Percentiles rank a stretch among this genome's conserved stretches.
Evolutionary conservation across 2,888 invertebrate species (phyloP).

Genomic region (Pasiphila rectangulata): DNA sequence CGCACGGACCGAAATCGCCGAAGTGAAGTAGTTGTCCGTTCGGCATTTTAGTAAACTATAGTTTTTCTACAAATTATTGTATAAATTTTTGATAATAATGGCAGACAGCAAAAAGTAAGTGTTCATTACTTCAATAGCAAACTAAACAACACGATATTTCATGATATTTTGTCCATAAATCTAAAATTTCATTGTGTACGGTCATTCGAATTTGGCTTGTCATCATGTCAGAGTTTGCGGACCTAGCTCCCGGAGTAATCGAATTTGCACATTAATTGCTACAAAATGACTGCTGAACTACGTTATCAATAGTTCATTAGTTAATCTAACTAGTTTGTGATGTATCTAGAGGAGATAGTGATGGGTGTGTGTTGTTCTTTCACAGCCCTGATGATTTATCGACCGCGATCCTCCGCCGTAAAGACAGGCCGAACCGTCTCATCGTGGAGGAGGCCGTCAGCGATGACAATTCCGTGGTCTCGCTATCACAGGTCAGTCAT

Average conservation of each 20-base stretch:
- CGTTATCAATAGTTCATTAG: neutral
- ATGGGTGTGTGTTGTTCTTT: slow-evolving; percentile 41
- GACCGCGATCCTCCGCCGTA: slow-evolving; percentile 98
- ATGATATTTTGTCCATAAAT: slow-evolving; percentile 26
- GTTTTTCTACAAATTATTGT: slow-evolving; percentile 57
- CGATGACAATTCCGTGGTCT: slow-evolving; percentile 99
- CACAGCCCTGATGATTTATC: slow-evolving; percentile 93
- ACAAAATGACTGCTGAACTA: slow-evolving; percentile 2
- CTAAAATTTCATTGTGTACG: slow-evolving; percentile 42
- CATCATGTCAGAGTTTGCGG: slow-evolving; percentile 72
- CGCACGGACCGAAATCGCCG: slow-evolving; percentile 60
- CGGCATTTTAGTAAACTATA: slow-evolving; percentile 58
- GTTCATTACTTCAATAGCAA: slow-evolving; percentile 14
- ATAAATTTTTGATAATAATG: slow-evolving; percentile 67
- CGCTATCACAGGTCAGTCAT: slow-evolving; percentile 91
- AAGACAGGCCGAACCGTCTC: slow-evolving; percentile 98
- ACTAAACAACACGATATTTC: neutral
- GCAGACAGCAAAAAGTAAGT: slow-evolving; percentile 81
- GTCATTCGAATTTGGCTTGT: slow-evolving; percentile 76
- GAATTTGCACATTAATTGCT: slow-evolving; percentile 38
- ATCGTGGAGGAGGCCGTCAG: slow-evolving; percentile 98
- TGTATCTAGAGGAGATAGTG: slow-evolving; percentile 4
- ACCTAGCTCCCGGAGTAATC: slow-evolving; percentile 35
- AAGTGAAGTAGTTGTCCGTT: slow-evolving; percentile 63
- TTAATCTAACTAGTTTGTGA: neutral